Conservation (phyloP, 2,888 invertebrate genomes). For the Dexiosoma caninum region DNA sequence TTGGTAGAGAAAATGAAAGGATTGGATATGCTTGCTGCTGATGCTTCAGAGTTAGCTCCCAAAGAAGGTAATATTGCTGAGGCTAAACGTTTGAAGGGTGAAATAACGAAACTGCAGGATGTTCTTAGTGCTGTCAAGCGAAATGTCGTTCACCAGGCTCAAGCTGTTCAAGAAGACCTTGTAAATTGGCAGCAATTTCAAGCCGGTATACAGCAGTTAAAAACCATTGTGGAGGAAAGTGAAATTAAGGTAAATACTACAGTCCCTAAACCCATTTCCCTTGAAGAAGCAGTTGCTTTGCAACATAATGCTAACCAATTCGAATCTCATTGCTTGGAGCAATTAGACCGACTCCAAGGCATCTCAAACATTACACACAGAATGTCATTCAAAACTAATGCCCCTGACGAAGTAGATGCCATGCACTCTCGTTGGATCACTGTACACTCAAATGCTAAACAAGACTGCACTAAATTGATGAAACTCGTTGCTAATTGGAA, state of each 20-base stretch:
- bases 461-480: constrained; percentile 87
- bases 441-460: constrained; percentile 87
- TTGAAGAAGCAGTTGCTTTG: constrained; percentile 89
- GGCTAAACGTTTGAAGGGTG: constrained; percentile 85
- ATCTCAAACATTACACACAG: constrained; percentile 86
- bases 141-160: constrained; percentile 86
- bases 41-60: constrained; percentile 85
- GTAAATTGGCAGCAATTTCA: constrained; percentile 92
- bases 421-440: constrained; percentile 90
- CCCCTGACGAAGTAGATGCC: constrained; percentile 90
- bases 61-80: constrained; percentile 84
- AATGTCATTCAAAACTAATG: constrained; percentile 85
- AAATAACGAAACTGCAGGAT: constrained; percentile 86
- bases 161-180: constrained; percentile 86
- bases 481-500: constrained; percentile 89
- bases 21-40: constrained; percentile 85
- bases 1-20: constrained; percentile 86
- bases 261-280: constrained; percentile 84
- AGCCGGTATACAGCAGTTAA: constrained; percentile 86
- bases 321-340: constrained; percentile 87
- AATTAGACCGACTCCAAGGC: constrained; percentile 85
- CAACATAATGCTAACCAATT: constrained; percentile 85
- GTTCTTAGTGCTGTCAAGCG: constrained; percentile 87
- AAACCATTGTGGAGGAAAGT: constrained; percentile 92
- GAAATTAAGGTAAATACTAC: constrained; percentile 84